phyloP scores from a whole-genome alignment of 92 coral and sea anemone species.

The Nematostella vectensis region DNA sequence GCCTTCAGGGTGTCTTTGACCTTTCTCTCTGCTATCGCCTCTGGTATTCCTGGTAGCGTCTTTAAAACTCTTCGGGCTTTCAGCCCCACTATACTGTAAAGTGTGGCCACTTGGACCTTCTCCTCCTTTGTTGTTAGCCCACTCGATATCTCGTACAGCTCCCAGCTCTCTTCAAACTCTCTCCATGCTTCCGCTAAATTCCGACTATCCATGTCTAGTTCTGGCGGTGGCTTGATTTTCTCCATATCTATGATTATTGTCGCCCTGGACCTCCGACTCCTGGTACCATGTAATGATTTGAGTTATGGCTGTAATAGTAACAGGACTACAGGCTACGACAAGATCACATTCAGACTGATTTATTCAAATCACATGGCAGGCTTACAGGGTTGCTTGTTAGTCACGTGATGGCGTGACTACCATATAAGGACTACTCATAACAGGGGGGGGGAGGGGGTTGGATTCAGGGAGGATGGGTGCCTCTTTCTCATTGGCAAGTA shows the following conservation, averaged over 20 bases:
- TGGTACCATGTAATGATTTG: conserved; percentile 5
- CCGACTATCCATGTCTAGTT: conserved; percentile 11
- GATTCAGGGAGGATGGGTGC: too few species aligned
- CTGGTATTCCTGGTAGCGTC: conserved; percentile 7
- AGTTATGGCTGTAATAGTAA: neutral
- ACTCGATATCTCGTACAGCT: conserved; percentile 6
- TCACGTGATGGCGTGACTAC: conserved; percentile 3
- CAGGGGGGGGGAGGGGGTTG: too few species aligned
- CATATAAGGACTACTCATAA: neutral
- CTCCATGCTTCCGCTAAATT: conserved; percentile 15
- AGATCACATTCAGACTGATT: neutral
- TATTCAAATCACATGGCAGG: neutral
- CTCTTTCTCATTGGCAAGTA: too few species aligned
- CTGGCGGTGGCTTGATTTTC: conserved; percentile 20
- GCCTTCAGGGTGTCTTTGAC: conserved; percentile 6
- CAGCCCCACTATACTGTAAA: neutral
- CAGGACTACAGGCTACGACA: conserved; percentile 1
- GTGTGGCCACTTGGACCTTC: neutral
- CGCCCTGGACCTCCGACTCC: neutral
- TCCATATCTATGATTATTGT: too few species aligned
- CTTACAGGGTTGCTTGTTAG: neutral
- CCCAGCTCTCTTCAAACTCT: conserved; percentile 10
- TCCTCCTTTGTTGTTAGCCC: neutral
- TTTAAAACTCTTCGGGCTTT: conserved; percentile 12
- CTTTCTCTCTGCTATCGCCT: neutral